phyloP scores from a whole-genome alignment of 2,888 invertebrate species.

The Lasioglossum pauxillum region DNA sequence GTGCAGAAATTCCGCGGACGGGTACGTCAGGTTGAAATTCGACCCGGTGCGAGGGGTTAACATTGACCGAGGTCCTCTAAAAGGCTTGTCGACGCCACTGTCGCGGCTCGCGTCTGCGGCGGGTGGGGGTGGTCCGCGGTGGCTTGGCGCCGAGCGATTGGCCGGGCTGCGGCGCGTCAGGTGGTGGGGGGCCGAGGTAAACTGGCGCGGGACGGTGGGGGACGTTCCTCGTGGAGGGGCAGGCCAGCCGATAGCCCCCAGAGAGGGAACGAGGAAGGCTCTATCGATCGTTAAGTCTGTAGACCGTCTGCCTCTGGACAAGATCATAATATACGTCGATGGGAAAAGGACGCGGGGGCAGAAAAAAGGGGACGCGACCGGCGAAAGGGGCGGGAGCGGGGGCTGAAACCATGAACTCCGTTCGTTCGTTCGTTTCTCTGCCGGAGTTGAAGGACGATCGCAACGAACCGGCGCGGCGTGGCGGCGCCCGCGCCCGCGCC shows the following conservation, averaged over 20 bases:
- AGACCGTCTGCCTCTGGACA: slow-evolving; percentile 75
- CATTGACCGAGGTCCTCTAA: slow-evolving; percentile 29
- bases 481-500: too few species aligned
- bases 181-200: slow-evolving; percentile 30
- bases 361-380: slow-evolving; percentile 18
- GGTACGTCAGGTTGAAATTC: neutral
- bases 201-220: slow-evolving; percentile 42
- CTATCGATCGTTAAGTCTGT: slow-evolving; percentile 81
- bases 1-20: neutral
- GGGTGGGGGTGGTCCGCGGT: slow-evolving; percentile 5
- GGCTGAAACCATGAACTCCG: slow-evolving; percentile 40
- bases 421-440: slow-evolving; percentile 38
- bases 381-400: slow-evolving; percentile 10
- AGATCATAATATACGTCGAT: slow-evolving; percentile 53
- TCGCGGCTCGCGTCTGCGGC: slow-evolving; percentile 25
- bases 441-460: slow-evolving; percentile 55
- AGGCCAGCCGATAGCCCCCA: slow-evolving; percentile 17
- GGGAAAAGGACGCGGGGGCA: slow-evolving; percentile 17
- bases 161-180: slow-evolving; percentile 58
- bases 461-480: neutral
- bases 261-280: slow-evolving; percentile 73
- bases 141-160: slow-evolving; percentile 49
- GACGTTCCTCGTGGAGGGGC: slow-evolving; percentile 26
- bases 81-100: slow-evolving; percentile 44
- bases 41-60: slow-evolving; percentile 16